A percentile compares a stretch with the other conserved stretches of the same genome.
These are phyloP conservation scores for Crossocerus cetratus DNA, from an alignment of 2,888 invertebrate genomes.

Conservation along the genomic window DNA sequence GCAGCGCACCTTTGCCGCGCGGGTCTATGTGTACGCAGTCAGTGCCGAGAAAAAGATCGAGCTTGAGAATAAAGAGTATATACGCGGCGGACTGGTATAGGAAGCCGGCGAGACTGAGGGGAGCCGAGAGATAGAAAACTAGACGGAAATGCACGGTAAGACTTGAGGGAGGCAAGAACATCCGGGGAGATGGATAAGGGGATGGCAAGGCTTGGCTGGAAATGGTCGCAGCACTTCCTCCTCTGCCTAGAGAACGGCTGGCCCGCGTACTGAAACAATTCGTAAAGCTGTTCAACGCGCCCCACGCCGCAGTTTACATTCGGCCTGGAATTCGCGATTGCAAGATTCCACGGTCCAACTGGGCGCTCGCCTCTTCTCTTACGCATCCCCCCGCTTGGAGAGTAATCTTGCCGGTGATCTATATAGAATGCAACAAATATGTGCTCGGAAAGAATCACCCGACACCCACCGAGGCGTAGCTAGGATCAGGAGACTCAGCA, in stretches of 20 bases:
- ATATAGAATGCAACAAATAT: constrained; percentile 33
- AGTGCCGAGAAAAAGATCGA: constrained; percentile 7
- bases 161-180: background rate
- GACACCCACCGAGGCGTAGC: too few relatives aligned
- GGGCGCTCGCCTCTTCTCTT: constrained; percentile 25
- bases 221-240: too few relatives aligned
- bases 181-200: background rate
- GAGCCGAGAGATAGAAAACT: background rate
- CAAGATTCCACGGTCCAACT: constrained; percentile 63
- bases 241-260: background rate
- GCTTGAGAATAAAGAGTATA: constrained; percentile 1
- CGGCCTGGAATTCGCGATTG: constrained; percentile 71
- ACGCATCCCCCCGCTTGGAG: constrained; percentile 11
- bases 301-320: constrained; percentile 61
- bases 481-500: background rate
- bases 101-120: constrained; percentile 7
- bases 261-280: constrained; percentile 55
- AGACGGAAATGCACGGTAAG: background rate
- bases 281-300: constrained; percentile 53
- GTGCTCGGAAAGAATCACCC: constrained; percentile 13
- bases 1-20: background rate
- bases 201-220: background rate
- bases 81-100: background rate
- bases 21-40: constrained; percentile 22
- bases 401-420: constrained; percentile 18